phyloP scores from a whole-genome alignment of 2,797 vertebrate species.

The Harpagifer antarcticus region DNA sequence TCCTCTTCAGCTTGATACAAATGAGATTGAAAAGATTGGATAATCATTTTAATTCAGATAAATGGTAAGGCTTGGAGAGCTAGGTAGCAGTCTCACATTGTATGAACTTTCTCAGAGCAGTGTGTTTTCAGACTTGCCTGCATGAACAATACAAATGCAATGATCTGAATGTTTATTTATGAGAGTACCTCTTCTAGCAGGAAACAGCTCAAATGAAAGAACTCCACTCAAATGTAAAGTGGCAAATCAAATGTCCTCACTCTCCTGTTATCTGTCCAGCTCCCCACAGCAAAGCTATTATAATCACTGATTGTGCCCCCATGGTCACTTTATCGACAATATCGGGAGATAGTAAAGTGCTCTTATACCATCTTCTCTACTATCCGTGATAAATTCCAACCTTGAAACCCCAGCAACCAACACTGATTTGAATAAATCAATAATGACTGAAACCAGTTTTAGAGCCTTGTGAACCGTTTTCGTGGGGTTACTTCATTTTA shows the following conservation, averaged over 20 bases:
- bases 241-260: conserved; percentile 14
- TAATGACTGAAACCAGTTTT: not conserved
- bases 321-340: conserved; percentile 3
- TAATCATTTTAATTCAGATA: conserved; percentile 19
- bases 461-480: not conserved
- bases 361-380: conserved; percentile 13
- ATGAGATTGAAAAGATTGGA: conserved; percentile 8
- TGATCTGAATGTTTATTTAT: conserved; percentile 27
- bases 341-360: conserved; percentile 24
- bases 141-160: conserved; percentile 17
- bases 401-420: not conserved
- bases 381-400: conserved; percentile 6
- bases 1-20: conserved; percentile 36
- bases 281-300: not conserved
- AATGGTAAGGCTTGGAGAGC: not conserved
- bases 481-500: not conserved
- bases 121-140: conserved; percentile 8
- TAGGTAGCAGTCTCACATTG: not conserved
- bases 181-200: not conserved
- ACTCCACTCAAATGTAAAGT: conserved; percentile 29
- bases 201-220: conserved; percentile 9
- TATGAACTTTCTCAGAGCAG: not conserved
- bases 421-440: conserved; percentile 15
- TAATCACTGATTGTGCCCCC: not conserved
- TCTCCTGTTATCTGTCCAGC: conserved; percentile 16